These are phyloP conservation scores for Rousettus madagascariensis DNA, from an alignment of 2,797 vertebrate genomes.

Conservation along the genomic window DNA sequence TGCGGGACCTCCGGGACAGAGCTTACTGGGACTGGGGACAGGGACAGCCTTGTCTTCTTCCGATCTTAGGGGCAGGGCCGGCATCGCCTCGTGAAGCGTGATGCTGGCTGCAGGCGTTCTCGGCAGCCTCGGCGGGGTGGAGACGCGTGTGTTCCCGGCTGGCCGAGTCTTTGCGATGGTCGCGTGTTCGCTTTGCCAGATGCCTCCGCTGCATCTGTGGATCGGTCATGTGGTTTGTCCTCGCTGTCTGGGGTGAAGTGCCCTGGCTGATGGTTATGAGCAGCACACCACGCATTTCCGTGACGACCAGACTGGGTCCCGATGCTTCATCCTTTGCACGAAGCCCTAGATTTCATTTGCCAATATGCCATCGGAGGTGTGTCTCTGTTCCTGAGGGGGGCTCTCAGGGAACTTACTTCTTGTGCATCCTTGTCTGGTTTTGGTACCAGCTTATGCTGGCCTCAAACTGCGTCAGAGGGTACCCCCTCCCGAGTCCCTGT, in stretches of 20 bases:
- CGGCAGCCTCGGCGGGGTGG: not conserved
- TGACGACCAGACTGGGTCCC: not conserved
- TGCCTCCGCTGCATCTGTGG: rapidly evolving
- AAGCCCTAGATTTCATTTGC: not conserved
- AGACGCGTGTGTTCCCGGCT: not conserved
- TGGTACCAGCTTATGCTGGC: no score
- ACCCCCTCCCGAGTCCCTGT: not conserved
- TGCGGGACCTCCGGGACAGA: not conserved
- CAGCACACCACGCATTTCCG: no score
- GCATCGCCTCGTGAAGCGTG: no score
- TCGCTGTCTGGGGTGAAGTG: not conserved
- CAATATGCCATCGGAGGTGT: not conserved
- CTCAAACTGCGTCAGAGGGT: no score
- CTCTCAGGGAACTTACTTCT: not conserved
- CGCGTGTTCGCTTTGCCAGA: no score
- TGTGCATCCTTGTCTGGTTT: not conserved
- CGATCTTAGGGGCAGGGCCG: not conserved
- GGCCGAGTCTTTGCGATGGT: not conserved
- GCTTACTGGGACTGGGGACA: not conserved
- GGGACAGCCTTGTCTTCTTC: rapidly evolving
- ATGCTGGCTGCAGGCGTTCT: not conserved
- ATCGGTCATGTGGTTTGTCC: not conserved
- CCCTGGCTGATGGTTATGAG: no score
- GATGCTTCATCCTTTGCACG: not conserved
- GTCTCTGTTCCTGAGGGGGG: not conserved